Conservation (phyloP, 2,888 invertebrate species). For the Cloeon dipterum region DNA sequence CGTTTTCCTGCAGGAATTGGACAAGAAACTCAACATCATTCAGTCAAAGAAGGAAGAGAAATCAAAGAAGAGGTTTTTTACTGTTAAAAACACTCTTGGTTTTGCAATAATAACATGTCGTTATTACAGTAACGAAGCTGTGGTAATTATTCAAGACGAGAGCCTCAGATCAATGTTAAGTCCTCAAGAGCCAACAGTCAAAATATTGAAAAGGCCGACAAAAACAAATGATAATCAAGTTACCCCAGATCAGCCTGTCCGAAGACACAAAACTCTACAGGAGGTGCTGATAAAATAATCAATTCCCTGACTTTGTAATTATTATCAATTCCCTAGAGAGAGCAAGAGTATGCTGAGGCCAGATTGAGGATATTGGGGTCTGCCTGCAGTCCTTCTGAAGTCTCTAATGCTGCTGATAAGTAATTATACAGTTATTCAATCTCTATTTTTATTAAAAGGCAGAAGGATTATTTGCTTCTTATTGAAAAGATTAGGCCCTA, state of each 20-base stretch:
- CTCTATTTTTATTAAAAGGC: too few species aligned
- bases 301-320: neutral
- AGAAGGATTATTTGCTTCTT: too few species aligned
- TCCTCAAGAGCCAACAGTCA: slow-evolving; percentile 58
- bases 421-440: neutral
- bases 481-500: too few species aligned
- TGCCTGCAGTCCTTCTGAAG: slow-evolving; percentile 56
- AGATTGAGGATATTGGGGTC: slow-evolving; percentile 74
- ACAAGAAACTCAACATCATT: slow-evolving; percentile 19
- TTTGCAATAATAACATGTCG: slow-evolving; percentile 9
- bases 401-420: neutral
- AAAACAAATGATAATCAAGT: slow-evolving; percentile 27
- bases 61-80: slow-evolving; percentile 3
- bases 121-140: slow-evolving; percentile 16
- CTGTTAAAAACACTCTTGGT: neutral
- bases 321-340: too few species aligned
- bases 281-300: slow-evolving; percentile 20
- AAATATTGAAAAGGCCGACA: slow-evolving; percentile 56
- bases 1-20: slow-evolving; percentile 16
- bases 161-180: slow-evolving; percentile 57
- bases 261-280: slow-evolving; percentile 56
- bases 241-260: slow-evolving; percentile 39
- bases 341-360: slow-evolving; percentile 85
- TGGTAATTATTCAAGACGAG: slow-evolving; percentile 52
- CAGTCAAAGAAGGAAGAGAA: slow-evolving; percentile 12